Conservation (phyloP, 2,797 vertebrate species). For the Arremon brunneinucha region DNA sequence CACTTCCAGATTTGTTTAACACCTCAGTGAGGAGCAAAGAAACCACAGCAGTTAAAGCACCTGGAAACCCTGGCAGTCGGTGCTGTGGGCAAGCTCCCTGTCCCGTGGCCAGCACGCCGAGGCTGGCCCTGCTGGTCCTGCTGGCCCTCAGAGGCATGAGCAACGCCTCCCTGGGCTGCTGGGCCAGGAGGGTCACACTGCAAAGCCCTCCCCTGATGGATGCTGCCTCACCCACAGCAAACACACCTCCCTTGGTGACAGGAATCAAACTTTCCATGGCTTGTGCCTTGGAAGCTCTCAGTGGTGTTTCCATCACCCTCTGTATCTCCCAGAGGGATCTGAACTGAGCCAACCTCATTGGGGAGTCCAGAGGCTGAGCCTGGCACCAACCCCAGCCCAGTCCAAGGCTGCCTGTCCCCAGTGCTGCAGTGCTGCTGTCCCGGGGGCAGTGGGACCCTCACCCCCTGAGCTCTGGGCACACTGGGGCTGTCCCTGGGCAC, state of each 20-base stretch:
- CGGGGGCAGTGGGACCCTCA: neutral
- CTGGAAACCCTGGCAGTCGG: neutral
- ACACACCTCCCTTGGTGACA: neutral
- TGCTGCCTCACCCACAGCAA: neutral
- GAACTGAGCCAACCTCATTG: accelerated
- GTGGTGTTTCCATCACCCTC: neutral
- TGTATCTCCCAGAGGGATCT: neutral
- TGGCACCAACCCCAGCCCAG: neutral
- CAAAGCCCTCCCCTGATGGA: neutral
- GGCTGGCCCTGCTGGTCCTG: neutral
- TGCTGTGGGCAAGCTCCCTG: neutral
- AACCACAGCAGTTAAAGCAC: neutral
- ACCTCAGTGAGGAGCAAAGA: neutral
- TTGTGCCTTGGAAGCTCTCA: neutral
- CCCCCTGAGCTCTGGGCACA: accelerated
- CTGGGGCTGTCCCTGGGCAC: neutral
- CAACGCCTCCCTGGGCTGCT: neutral
- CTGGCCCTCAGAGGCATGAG: neutral
- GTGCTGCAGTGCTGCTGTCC: neutral
- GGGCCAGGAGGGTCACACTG: neutral
- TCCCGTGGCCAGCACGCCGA: accelerated
- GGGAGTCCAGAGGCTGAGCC: neutral
- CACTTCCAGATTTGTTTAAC: neutral
- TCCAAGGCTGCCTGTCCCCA: accelerated
- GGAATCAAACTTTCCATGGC: neutral